Conservation (phyloP, 2,888 invertebrate species). For the Thumatha senex region DNA sequence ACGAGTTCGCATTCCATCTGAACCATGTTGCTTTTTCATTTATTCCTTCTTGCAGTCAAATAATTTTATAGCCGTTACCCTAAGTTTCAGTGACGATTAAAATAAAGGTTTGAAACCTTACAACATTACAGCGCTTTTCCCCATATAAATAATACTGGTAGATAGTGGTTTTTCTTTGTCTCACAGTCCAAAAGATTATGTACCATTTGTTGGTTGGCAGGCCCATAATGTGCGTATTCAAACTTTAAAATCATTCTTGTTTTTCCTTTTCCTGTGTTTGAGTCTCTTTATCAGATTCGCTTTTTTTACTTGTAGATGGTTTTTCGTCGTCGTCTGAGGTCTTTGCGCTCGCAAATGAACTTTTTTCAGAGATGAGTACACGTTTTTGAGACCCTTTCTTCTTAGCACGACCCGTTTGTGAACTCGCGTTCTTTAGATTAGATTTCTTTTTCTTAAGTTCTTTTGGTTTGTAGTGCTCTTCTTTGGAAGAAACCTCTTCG, state of each 20-base stretch:
- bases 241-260: constrained; percentile 49
- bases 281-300: constrained; percentile 35
- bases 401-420: constrained; percentile 2
- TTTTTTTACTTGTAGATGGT: background rate
- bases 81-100: no score
- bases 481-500: background rate
- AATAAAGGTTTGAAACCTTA: no score
- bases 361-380: constrained; percentile 1
- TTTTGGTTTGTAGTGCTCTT: background rate
- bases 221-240: no score
- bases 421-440: background rate
- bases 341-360: background rate
- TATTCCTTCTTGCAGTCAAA: no score
- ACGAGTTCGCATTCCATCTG: no score
- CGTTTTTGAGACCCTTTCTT: background rate
- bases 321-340: background rate
- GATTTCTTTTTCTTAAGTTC: constrained; percentile 1
- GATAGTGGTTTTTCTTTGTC: no score
- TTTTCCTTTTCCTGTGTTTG: constrained; percentile 54
- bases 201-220: no score
- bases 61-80: no score
- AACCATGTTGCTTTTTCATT: no score
- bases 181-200: no score
- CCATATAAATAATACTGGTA: no score
- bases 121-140: no score